phyloP scores from a whole-genome alignment of 2,888 invertebrate species.

The Drosophila multiciliata region DNA sequence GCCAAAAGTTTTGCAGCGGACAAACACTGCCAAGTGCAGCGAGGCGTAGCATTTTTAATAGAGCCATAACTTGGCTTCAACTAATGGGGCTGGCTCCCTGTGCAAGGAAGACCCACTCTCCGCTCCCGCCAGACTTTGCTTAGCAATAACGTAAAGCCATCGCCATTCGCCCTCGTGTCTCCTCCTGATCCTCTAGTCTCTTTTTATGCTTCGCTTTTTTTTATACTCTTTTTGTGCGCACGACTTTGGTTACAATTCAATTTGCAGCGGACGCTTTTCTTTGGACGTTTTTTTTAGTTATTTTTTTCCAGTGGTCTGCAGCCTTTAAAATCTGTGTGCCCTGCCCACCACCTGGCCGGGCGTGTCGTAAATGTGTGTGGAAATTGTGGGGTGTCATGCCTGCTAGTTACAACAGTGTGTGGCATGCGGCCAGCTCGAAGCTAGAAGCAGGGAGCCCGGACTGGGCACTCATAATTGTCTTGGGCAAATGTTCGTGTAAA shows the following conservation, averaged over 20 bases:
- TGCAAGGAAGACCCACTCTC: background rate
- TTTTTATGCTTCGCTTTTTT: slow-evolving; percentile 2
- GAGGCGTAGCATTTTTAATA: slow-evolving; percentile 76
- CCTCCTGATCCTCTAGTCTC: slow-evolving; percentile 15
- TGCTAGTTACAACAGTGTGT: slow-evolving; percentile 56
- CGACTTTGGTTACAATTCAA: slow-evolving; percentile 79
- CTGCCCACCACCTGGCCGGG: slow-evolving; percentile 41
- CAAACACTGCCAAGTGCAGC: slow-evolving; percentile 69
- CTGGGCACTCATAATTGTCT: slow-evolving; percentile 69
- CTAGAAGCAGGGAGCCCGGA: slow-evolving; percentile 13
- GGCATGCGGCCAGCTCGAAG: slow-evolving; percentile 52
- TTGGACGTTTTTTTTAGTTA: slow-evolving; percentile 36
- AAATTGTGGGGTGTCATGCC: slow-evolving; percentile 78
- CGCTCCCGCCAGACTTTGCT: slow-evolving; percentile 52
- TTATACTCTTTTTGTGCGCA: slow-evolving; percentile 34
- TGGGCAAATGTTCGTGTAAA: slow-evolving; percentile 78
- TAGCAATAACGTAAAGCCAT: slow-evolving; percentile 64
- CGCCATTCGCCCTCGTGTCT: slow-evolving; percentile 19
- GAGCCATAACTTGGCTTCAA: slow-evolving; percentile 77
- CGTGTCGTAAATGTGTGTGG: slow-evolving; percentile 53
- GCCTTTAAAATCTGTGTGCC: slow-evolving; percentile 57
- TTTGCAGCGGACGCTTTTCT: slow-evolving; percentile 67
- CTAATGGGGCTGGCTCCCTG: slow-evolving; percentile 62
- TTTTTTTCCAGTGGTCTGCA: slow-evolving; percentile 49
- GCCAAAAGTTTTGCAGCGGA: slow-evolving; percentile 33